A percentile compares a stretch with the other conserved stretches of the same genome.
Evolutionary conservation across 2,113 vertebrate genomes (phyloP).

Genomic region (Carassius gibelio): DNA sequence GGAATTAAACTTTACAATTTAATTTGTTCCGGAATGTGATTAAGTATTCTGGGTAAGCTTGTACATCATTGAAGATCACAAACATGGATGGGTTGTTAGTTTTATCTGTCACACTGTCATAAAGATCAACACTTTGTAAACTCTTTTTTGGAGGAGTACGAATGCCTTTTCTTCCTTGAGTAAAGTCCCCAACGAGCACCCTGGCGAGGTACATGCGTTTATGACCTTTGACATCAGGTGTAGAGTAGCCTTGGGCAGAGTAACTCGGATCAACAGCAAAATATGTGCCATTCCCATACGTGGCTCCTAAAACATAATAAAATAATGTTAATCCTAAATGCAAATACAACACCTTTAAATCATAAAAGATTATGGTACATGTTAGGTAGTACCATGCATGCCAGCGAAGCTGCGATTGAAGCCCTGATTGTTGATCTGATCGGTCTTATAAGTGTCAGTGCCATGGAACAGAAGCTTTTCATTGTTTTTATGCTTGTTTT

Average conservation of each 20-base stretch:
- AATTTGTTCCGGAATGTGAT: constrained; percentile 72
- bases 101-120: constrained; percentile 76
- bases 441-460: constrained; percentile 63
- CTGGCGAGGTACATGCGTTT: constrained; percentile 80
- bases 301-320: constrained; percentile 54
- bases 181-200: constrained; percentile 82
- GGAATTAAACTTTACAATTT: too few species aligned
- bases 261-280: constrained; percentile 76
- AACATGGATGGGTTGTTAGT: constrained; percentile 65
- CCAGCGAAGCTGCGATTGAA: constrained; percentile 91
- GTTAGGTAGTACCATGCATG: constrained; percentile 74
- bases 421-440: constrained; percentile 75
- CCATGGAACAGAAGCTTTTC: constrained; percentile 86
- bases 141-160: constrained; percentile 68
- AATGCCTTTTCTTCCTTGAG: constrained; percentile 47
- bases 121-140: constrained; percentile 65
- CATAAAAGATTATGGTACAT: not conserved
- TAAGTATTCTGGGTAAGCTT: constrained; percentile 84
- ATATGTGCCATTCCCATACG: constrained; percentile 78
- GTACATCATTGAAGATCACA: constrained; percentile 78
- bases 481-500: constrained; percentile 77
- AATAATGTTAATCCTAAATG: constrained; percentile 26
- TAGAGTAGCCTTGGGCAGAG: constrained; percentile 70
- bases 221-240: constrained; percentile 42
- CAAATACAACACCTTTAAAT: not conserved